Conservation (phyloP, 53 echinoderm and acorn worm genomes). For the Arbacia lixula region DNA sequence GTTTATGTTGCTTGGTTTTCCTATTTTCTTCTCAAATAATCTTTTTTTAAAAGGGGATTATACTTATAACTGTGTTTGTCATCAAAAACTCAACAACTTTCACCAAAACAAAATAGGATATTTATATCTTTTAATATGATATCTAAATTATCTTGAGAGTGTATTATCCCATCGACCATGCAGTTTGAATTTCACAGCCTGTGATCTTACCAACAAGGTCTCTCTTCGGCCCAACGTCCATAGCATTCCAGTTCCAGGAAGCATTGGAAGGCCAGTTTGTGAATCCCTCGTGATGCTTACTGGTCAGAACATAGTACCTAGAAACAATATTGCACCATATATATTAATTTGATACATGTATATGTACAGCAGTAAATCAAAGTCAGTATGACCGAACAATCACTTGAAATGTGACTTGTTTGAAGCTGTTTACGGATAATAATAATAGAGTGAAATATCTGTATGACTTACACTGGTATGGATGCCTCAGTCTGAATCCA, state of each 20-base stretch:
- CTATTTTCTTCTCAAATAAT: too few relatives aligned
- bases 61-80: too few relatives aligned
- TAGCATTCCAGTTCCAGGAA: conserved; percentile 92
- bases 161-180: background rate
- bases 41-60: too few relatives aligned
- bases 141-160: too few relatives aligned
- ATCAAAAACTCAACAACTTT: too few relatives aligned
- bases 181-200: background rate
- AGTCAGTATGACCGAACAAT: background rate
- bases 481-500: too few relatives aligned
- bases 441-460: background rate
- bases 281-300: conserved; percentile 89
- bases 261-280: conserved; percentile 89
- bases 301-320: conserved; percentile 85
- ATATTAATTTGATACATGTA: too few relatives aligned
- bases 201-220: conserved; percentile 78
- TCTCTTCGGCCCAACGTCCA: conserved; percentile 84
- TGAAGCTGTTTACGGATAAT: background rate
- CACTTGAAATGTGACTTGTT: background rate
- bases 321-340: too few relatives aligned
- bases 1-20: too few relatives aligned
- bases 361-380: conserved; percentile 20
- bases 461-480: too few relatives aligned
- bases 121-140: background rate
- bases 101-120: background rate